phyloP scores from a whole-genome alignment of 2,888 invertebrate genomes.

The Venusia cambrica region DNA sequence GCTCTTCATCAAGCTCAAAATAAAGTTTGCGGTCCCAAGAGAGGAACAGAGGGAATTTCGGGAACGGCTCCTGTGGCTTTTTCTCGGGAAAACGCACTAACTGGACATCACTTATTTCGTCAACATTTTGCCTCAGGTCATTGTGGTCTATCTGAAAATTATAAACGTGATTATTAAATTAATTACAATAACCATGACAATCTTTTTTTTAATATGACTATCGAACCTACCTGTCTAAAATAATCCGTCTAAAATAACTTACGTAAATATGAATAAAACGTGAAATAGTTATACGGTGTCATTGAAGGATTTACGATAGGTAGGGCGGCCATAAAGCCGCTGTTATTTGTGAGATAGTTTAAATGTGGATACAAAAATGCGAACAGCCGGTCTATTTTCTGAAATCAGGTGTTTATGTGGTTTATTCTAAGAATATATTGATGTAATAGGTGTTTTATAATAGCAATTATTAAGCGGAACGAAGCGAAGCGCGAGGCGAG shows the following conservation, averaged over 20 bases:
- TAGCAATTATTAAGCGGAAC: too few relatives aligned
- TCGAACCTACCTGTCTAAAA: too few relatives aligned
- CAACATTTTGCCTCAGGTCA: conserved; percentile 14
- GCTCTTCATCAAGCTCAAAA: conserved; percentile 37
- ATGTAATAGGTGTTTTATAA: neutral
- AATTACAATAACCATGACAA: too few relatives aligned
- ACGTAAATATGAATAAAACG: conserved; percentile 12
- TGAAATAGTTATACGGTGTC: conserved; percentile 19
- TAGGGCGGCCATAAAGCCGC: conserved; percentile 14
- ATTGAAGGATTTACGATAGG: conserved; percentile 23
- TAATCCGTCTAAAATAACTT: too few relatives aligned
- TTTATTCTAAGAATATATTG: neutral
- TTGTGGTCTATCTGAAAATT: conserved; percentile 24
- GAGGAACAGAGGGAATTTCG: conserved; percentile 38
- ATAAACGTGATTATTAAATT: too few relatives aligned
- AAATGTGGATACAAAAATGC: conserved; percentile 12
- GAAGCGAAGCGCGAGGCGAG: too few relatives aligned
- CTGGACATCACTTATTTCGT: conserved; percentile 2
- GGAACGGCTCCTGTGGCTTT: conserved; percentile 24
- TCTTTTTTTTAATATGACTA: too few relatives aligned
- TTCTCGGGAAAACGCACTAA: conserved; percentile 11
- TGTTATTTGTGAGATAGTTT: conserved; percentile 17
- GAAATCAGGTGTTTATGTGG: conserved; percentile 12
- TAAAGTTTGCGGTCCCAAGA: conserved; percentile 38
- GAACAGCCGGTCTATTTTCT: conserved; percentile 10